Evolutionary conservation across 2,888 invertebrate genomes (phyloP).

Genomic region (Ophion costatus): DNA sequence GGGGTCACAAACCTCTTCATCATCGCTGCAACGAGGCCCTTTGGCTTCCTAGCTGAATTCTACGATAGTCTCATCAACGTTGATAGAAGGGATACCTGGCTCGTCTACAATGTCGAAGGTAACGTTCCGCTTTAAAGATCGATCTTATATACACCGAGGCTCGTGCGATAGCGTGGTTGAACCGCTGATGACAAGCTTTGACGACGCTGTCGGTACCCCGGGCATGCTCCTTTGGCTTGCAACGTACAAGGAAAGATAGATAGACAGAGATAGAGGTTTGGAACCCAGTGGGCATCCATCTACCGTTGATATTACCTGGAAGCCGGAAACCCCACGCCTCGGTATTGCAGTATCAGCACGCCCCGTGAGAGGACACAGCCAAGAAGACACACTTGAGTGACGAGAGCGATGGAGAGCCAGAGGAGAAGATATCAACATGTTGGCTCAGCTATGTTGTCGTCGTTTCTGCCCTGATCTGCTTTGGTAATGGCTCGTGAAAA

Average conservation of each 20-base stretch:
- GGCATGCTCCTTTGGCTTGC: slow-evolving; percentile 29
- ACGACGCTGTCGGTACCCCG: slow-evolving; percentile 41
- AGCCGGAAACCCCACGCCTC: slow-evolving; percentile 38
- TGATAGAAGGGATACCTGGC: slow-evolving; percentile 7
- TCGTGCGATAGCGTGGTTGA: slow-evolving; percentile 35
- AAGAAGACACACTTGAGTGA: neutral
- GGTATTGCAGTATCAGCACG: slow-evolving; percentile 44
- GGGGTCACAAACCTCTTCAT: slow-evolving; percentile 55
- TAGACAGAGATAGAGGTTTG: slow-evolving; percentile 21
- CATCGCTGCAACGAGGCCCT: slow-evolving; percentile 46
- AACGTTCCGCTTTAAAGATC: slow-evolving; percentile 30
- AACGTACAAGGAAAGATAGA: slow-evolving; percentile 10
- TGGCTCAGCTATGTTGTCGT: slow-evolving; percentile 39
- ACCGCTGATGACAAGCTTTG: slow-evolving; percentile 54
- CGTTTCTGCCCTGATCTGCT: slow-evolving; percentile 33
- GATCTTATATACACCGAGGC: slow-evolving; percentile 30
- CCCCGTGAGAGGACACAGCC: slow-evolving; percentile 26
- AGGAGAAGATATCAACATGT: slow-evolving; percentile 20
- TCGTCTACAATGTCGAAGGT: slow-evolving; percentile 21
- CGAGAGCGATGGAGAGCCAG: slow-evolving; percentile 13
- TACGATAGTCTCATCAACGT: slow-evolving; percentile 28
- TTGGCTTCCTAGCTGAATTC: slow-evolving; percentile 51
- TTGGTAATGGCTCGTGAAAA: slow-evolving; percentile 8
- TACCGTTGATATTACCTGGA: slow-evolving; percentile 49
- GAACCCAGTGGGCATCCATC: slow-evolving; percentile 33